Evolutionary conservation across 2,113 vertebrate species (phyloP).

Genomic region (Gnathonemus echidnorhynchus): DNA sequence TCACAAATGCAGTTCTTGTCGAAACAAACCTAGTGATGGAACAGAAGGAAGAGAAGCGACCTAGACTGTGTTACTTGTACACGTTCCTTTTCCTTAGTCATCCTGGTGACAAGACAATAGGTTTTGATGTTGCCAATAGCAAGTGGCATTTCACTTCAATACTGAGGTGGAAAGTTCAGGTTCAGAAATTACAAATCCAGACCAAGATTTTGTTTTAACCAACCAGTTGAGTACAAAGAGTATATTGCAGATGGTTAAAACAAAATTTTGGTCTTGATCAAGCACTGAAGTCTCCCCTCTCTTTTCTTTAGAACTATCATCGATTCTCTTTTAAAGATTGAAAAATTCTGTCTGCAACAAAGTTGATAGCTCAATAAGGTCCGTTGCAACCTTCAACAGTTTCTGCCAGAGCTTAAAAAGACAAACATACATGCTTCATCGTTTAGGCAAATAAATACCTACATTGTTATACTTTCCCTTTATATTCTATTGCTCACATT

Average conservation of each 20-base stretch:
- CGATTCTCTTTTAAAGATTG: slow-evolving; percentile 30
- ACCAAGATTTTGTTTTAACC: not conserved
- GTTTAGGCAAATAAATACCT: not conserved
- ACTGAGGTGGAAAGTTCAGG: not conserved
- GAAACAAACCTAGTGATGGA: not conserved
- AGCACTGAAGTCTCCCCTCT: slow-evolving; percentile 27
- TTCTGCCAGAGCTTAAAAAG: not conserved
- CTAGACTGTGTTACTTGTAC: not conserved
- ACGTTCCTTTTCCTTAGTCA: not conserved
- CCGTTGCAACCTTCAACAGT: not conserved
- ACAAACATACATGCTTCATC: not conserved
- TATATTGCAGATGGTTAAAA: not conserved
- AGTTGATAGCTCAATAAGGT: not conserved
- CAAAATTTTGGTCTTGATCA: slow-evolving; percentile 14
- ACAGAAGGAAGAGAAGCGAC: not conserved
- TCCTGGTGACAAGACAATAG: not conserved
- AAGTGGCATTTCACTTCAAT: not conserved
- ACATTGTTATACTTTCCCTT: not conserved
- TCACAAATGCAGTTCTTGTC: not conserved
- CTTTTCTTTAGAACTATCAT: slow-evolving; percentile 21
- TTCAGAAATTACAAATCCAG: not conserved
- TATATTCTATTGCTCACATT: not conserved
- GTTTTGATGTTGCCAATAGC: not conserved
- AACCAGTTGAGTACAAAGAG: not conserved
- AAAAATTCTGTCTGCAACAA: slow-evolving; percentile 10